These are phyloP conservation scores for Epinotia brunnichana DNA, from an alignment of 2,888 invertebrate species.

Conservation along the genomic window DNA sequence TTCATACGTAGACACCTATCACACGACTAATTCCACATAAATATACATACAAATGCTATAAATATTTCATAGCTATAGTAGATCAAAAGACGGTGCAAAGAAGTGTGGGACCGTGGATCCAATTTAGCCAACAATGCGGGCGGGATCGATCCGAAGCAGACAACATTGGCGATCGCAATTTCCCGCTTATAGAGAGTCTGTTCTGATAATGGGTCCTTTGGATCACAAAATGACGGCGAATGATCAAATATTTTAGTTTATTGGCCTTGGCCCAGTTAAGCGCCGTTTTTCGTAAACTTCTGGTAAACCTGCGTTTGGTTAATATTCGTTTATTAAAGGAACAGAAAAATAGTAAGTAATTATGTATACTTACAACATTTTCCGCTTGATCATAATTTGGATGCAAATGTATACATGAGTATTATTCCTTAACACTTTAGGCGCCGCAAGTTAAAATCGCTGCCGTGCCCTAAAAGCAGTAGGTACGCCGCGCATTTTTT, in stretches of 20 bases:
- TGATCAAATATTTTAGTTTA: slow-evolving; percentile 39
- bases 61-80: slow-evolving; percentile 34
- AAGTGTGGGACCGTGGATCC: slow-evolving; percentile 38
- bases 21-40: slow-evolving; percentile 5
- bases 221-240: slow-evolving; percentile 40
- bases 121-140: slow-evolving; percentile 40
- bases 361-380: too few species aligned
- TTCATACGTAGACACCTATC: too few species aligned
- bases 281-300: background rate
- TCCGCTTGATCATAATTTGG: too few species aligned
- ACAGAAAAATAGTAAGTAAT: too few species aligned
- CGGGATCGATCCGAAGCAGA: slow-evolving; percentile 38
- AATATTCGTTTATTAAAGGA: too few species aligned
- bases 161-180: slow-evolving; percentile 40
- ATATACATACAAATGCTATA: slow-evolving; percentile 18
- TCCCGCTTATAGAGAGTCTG: slow-evolving; percentile 37
- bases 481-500: too few species aligned
- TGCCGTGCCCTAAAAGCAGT: too few species aligned
- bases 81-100: slow-evolving; percentile 39
- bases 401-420: too few species aligned
- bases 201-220: slow-evolving; percentile 40
- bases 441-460: too few species aligned
- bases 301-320: too few species aligned
- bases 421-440: too few species aligned
- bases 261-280: slow-evolving; percentile 33